A percentile compares a stretch with the other conserved stretches of the same genome.
These are phyloP conservation scores for Tetramorium parvispinum DNA, from an alignment of 1,140 invertebrate genomes.

Conservation along the genomic window DNA sequence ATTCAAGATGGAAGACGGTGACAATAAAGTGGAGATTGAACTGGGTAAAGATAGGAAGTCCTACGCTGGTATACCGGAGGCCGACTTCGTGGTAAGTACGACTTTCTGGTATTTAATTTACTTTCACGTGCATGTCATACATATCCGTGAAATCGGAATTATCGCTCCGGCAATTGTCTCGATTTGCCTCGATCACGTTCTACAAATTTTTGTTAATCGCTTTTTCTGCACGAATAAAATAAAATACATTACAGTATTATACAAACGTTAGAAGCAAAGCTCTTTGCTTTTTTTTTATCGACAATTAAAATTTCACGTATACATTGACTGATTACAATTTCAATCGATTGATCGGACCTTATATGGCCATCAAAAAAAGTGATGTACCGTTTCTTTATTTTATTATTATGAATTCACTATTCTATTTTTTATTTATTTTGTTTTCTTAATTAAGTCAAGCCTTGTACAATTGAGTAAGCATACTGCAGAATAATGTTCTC, in stretches of 20 bases:
- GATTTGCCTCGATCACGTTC: neutral
- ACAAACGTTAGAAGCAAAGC: neutral
- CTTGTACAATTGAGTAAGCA: neutral
- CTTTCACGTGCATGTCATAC: neutral
- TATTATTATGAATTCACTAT: neutral
- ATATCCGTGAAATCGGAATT: neutral
- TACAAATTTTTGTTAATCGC: neutral
- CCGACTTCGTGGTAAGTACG: slow-evolving; percentile 90
- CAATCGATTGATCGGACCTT: slow-evolving; percentile 31
- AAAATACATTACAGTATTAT: neutral
- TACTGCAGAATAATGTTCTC: neutral
- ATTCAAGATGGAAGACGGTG: slow-evolving; percentile 80
- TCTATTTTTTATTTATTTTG: neutral
- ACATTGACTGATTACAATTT: neutral
- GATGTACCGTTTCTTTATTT: neutral
- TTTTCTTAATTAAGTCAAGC: neutral
- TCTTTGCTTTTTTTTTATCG: neutral
- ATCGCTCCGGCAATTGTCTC: neutral
- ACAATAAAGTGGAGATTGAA: slow-evolving; percentile 80
- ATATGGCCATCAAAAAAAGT: slow-evolving; percentile 57
- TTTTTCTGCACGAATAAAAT: neutral
- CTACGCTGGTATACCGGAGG: slow-evolving; percentile 93
- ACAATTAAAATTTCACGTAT: neutral
- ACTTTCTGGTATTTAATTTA: neutral
- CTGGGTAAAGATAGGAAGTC: slow-evolving; percentile 88